Evolutionary conservation across 2,888 invertebrate species (phyloP).

Genomic region (Keiferia lycopersicella): DNA sequence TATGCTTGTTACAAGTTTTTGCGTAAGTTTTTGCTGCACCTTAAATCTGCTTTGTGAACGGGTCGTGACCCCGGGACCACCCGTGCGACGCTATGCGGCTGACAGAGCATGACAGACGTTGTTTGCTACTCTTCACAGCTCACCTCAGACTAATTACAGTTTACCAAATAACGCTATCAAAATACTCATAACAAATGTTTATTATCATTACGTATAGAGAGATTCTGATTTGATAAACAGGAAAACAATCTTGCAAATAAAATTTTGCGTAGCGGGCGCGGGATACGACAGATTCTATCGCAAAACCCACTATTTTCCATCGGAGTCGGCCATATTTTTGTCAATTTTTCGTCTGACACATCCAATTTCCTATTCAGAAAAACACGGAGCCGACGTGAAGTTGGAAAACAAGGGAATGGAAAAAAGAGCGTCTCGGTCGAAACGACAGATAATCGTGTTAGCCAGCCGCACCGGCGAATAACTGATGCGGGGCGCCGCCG

Average conservation of each 20-base stretch:
- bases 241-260: conserved; percentile 69
- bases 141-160: neutral
- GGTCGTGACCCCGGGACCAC: conserved; percentile 52
- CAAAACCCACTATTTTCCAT: conserved; percentile 76
- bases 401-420: conserved; percentile 79
- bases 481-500: conserved; percentile 61
- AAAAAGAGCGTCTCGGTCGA: conserved; percentile 76
- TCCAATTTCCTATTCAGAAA: conserved; percentile 80
- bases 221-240: conserved; percentile 54
- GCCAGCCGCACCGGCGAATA: conserved; percentile 73
- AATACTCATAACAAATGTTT: no score
- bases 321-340: conserved; percentile 75
- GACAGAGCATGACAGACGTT: conserved; percentile 40
- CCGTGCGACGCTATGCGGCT: conserved; percentile 41
- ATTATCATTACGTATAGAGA: conserved; percentile 37
- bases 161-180: no score
- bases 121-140: conserved; percentile 18
- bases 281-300: conserved; percentile 71
- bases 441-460: conserved; percentile 81
- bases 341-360: conserved; percentile 80
- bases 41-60: conserved; percentile 26
- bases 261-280: conserved; percentile 56
- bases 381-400: conserved; percentile 76
- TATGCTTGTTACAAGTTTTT: conserved; percentile 16
- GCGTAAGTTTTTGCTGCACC: neutral